Percentiles rank a stretch among this genome's conserved stretches.
These are phyloP conservation scores for Desoria tigrina DNA, from an alignment of 2,888 invertebrate genomes.

Conservation along the genomic window DNA sequence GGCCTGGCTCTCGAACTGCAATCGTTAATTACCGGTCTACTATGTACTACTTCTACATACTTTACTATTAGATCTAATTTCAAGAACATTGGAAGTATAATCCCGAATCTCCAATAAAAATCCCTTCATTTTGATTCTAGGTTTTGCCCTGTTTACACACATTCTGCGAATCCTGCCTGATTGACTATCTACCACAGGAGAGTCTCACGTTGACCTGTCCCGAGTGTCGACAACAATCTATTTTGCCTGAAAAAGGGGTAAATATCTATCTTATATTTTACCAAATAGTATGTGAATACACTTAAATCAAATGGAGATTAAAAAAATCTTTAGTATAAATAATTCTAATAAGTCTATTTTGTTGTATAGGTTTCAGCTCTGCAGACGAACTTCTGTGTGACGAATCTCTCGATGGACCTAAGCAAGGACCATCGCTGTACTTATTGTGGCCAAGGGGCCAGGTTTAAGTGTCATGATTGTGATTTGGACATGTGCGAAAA, in stretches of 20 bases:
- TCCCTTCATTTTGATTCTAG: slow-evolving; percentile 41
- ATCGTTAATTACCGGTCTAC: not conserved
- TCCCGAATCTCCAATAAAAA: too few species aligned
- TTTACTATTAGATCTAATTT: too few species aligned
- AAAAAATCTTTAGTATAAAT: not conserved
- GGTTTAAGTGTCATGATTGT: slow-evolving; percentile 60
- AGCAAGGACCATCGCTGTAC: slow-evolving; percentile 50
- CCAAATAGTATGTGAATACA: too few species aligned
- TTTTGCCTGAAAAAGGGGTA: slow-evolving; percentile 59
- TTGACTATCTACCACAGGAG: slow-evolving; percentile 59
- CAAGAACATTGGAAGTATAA: too few species aligned
- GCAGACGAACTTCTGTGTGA: slow-evolving; percentile 59
- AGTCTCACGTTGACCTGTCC: slow-evolving; percentile 60
- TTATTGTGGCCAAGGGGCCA: slow-evolving; percentile 53
- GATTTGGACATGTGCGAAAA: slow-evolving; percentile 60
- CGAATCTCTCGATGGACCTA: slow-evolving; percentile 57
- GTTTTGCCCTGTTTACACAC: slow-evolving; percentile 61
- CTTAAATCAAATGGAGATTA: not conserved
- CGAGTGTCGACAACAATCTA: slow-evolving; percentile 60
- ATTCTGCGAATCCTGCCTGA: slow-evolving; percentile 59
- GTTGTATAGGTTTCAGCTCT: slow-evolving; percentile 55
- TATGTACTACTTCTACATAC: too few species aligned
- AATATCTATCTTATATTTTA: slow-evolving; percentile 25
- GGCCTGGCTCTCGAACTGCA: slow-evolving; percentile 7
- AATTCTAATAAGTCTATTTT: not conserved